phyloP scores from a whole-genome alignment of 2,797 vertebrate species.

The Alosa sapidissima region DNA sequence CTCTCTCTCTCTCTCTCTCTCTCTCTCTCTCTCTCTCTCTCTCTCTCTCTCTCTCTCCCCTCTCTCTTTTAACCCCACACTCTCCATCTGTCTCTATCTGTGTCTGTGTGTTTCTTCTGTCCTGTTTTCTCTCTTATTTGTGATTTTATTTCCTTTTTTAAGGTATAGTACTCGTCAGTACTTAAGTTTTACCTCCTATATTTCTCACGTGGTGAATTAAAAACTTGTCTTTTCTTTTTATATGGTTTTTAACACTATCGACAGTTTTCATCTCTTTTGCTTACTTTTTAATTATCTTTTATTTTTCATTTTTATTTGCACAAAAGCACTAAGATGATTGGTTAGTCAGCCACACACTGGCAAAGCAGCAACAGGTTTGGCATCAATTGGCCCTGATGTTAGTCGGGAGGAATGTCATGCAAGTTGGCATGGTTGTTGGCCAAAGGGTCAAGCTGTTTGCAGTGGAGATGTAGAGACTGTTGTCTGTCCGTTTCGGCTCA shows the following conservation, averaged over 20 bases:
- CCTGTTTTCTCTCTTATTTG: conserved; percentile 39
- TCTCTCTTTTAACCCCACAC: conserved; percentile 4
- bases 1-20: not conserved
- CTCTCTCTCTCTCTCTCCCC: not conserved
- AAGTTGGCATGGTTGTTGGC: not conserved
- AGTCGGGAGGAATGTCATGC: conserved; percentile 27
- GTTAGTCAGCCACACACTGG: conserved; percentile 49
- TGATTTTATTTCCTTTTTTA: conserved; percentile 54
- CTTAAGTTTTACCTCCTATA: conserved; percentile 59
- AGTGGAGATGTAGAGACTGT: conserved; percentile 53
- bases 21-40: not conserved
- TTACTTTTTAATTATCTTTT: conserved; percentile 50
- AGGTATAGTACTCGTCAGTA: conserved; percentile 60
- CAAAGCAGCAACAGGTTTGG: conserved; percentile 32
- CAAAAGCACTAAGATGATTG: conserved; percentile 67
- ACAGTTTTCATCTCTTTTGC: conserved; percentile 54
- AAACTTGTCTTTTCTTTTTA: conserved; percentile 64
- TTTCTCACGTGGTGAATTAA: conserved; percentile 62
- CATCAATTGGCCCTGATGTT: conserved; percentile 49
- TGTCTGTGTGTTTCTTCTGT: not conserved
- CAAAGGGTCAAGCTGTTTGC: conserved; percentile 35
- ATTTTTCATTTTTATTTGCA: conserved; percentile 68
- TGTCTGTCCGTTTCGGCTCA: conserved; percentile 40
- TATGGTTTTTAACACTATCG: conserved; percentile 64
- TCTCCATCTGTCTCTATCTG: conserved; percentile 25